These are phyloP conservation scores for Oconnorella tubifera DNA, from an alignment of 2,888 invertebrate species.

Conservation along the genomic window DNA sequence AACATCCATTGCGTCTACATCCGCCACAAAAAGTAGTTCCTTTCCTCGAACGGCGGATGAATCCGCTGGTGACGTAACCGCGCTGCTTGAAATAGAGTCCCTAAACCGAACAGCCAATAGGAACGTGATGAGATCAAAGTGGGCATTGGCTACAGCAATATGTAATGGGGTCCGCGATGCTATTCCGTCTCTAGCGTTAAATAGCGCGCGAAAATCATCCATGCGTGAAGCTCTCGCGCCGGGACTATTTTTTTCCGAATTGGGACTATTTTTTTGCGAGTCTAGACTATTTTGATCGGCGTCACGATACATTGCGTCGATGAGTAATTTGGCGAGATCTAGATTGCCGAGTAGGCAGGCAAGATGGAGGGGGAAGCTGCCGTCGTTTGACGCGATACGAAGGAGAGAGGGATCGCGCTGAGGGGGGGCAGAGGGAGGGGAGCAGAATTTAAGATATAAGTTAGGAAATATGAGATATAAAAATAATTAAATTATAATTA, in stretches of 20 bases:
- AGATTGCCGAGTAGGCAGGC: constrained; percentile 85
- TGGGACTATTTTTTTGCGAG: too few relatives aligned
- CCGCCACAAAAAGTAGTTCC: constrained; percentile 1
- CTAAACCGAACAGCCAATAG: neutral
- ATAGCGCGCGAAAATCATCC: constrained; percentile 63
- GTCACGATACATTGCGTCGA: constrained; percentile 70
- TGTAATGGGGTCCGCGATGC: constrained; percentile 79
- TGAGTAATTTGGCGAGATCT: constrained; percentile 71
- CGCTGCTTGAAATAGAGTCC: too few relatives aligned
- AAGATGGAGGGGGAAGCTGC: constrained; percentile 88
- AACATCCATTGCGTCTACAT: constrained; percentile 31
- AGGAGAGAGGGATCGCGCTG: neutral
- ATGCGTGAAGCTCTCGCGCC: constrained; percentile 66
- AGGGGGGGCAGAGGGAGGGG: neutral
- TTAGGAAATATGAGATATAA: neutral
- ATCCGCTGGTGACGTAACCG: neutral
- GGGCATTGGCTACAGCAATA: constrained; percentile 69
- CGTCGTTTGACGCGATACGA: constrained; percentile 59
- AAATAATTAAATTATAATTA: neutral
- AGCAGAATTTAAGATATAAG: neutral
- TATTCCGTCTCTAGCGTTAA: constrained; percentile 66
- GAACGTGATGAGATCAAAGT: constrained; percentile 26
- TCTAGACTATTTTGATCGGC: neutral
- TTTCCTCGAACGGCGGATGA: neutral
- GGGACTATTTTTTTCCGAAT: neutral